These are phyloP conservation scores for Hemiscyllium ocellatum DNA, from an alignment of 2,113 vertebrate genomes.

Conservation along the genomic window DNA sequence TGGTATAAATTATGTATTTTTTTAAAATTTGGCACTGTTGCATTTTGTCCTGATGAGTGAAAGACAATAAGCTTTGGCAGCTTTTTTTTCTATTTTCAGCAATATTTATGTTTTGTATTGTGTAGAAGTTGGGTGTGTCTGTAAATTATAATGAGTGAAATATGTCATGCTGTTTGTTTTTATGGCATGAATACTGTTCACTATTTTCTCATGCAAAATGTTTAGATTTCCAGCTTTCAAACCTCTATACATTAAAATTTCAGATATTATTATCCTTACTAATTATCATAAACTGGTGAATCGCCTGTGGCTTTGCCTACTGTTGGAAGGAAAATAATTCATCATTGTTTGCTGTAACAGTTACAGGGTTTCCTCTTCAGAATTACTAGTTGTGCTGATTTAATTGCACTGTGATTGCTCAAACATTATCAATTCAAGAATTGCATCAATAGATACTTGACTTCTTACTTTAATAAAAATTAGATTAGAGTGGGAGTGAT, in stretches of 20 bases:
- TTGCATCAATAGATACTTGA: neutral
- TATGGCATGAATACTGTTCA: neutral
- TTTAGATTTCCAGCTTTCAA: neutral
- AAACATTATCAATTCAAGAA: neutral
- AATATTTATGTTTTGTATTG: neutral
- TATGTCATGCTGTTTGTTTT: neutral
- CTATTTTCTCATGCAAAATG: neutral
- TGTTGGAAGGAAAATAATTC: neutral
- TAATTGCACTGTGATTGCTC: neutral
- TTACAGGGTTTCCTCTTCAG: neutral
- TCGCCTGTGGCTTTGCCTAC: neutral
- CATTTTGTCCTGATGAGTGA: too few species aligned
- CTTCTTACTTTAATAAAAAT: neutral
- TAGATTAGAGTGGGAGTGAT: slow-evolving; percentile 3
- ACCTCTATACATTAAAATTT: neutral
- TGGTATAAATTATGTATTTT: too few species aligned
- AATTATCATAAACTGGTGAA: neutral
- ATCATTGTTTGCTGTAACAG: neutral
- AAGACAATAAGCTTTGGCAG: too few species aligned
- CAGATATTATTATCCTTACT: neutral
- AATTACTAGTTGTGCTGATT: neutral
- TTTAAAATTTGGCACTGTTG: too few species aligned
- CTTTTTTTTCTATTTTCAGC: too few species aligned
- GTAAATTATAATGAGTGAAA: neutral
- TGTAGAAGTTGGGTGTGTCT: neutral